These are phyloP conservation scores for Chrosomus eos DNA, from an alignment of 2,797 vertebrate species.

Conservation along the genomic window DNA sequence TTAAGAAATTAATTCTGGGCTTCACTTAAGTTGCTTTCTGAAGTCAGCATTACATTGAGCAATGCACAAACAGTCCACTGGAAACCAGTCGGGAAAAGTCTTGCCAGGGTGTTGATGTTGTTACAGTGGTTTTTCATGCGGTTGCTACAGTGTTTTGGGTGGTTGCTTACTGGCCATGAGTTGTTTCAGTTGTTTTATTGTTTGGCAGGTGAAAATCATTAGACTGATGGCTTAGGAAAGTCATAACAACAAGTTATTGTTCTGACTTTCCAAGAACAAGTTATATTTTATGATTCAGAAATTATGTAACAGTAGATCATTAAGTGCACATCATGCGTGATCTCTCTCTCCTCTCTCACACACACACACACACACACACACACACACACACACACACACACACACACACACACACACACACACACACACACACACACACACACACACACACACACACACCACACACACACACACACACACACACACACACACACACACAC, in stretches of 20 bases:
- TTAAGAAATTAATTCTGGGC: conserved; percentile 1
- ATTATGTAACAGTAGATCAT: neutral
- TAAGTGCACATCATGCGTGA: neutral
- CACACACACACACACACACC: no score
- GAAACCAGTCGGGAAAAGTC: neutral
- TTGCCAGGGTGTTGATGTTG: neutral
- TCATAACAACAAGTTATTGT: neutral
- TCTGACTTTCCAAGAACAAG: no score
- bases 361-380: no score
- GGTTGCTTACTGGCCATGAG: no score
- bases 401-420: no score
- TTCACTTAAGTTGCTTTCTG: neutral
- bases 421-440: no score
- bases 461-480: no score
- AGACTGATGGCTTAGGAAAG: neutral
- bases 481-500: no score
- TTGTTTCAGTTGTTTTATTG: neutral
- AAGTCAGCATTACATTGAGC: conserved; percentile 8
- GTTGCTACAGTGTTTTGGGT: neutral
- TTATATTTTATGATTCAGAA: neutral
- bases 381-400: no score
- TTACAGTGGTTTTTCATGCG: neutral
- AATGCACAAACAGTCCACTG: neutral
- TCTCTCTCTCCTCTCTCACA: no score
- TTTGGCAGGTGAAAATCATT: neutral